These are phyloP conservation scores for Potorous gilbertii DNA, from an alignment of 2,797 vertebrate species.

Conservation along the genomic window DNA sequence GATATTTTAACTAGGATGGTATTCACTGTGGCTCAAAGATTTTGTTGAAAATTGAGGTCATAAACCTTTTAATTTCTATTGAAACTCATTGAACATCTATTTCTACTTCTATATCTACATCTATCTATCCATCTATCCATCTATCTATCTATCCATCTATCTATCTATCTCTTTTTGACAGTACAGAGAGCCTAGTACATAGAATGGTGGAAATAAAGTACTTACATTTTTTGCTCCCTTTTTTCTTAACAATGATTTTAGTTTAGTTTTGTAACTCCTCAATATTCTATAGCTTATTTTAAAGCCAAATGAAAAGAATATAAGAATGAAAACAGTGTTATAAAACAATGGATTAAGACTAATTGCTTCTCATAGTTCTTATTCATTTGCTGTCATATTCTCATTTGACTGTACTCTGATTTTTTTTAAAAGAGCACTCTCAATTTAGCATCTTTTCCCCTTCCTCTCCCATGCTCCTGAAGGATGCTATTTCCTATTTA, in stretches of 20 bases:
- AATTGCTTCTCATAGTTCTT: slow-evolving; percentile 16
- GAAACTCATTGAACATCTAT: neutral
- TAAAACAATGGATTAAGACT: neutral
- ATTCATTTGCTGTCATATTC: slow-evolving; percentile 26
- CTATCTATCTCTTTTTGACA: neutral
- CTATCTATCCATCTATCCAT: too few species aligned
- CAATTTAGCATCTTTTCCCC: slow-evolving; percentile 36
- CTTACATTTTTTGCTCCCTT: slow-evolving; percentile 38
- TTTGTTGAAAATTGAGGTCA: neutral
- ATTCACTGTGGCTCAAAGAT: neutral
- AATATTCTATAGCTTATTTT: neutral
- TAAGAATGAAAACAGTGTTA: neutral
- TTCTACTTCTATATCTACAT: too few species aligned
- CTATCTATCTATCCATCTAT: too few species aligned
- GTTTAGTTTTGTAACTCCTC: neutral
- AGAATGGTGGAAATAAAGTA: slow-evolving; percentile 1
- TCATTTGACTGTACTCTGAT: slow-evolving; percentile 21
- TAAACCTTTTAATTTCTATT: neutral
- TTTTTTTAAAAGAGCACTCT: neutral
- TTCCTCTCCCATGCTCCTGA: neutral
- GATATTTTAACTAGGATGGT: neutral
- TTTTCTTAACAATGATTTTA: slow-evolving; percentile 33
- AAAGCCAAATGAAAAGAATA: neutral
- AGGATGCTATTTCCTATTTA: slow-evolving; percentile 44
- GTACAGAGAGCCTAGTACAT: neutral